phyloP scores from a whole-genome alignment of 23 tunicate genomes.

The Aplidium turbinatum region DNA sequence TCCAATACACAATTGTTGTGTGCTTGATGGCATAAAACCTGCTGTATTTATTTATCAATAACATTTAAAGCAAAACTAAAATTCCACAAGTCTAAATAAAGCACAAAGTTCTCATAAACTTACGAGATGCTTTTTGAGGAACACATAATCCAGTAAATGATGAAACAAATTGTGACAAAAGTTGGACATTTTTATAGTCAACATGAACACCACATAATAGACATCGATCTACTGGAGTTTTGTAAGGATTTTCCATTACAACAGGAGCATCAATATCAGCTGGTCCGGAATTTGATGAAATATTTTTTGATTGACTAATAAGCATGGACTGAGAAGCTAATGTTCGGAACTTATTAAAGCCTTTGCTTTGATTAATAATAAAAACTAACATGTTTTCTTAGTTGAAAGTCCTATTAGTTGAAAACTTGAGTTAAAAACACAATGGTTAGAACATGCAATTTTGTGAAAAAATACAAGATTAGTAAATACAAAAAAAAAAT shows the following conservation, averaged over 20 bases:
- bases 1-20: background rate
- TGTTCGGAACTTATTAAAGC: too few species aligned
- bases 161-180: constrained; percentile 74
- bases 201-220: constrained; percentile 60
- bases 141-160: constrained; percentile 44
- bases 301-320: too few species aligned
- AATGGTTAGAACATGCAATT: too few species aligned
- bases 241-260: constrained; percentile 64
- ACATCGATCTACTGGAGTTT: constrained; percentile 33
- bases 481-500: too few species aligned
- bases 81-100: background rate
- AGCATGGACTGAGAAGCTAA: too few species aligned
- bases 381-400: too few species aligned
- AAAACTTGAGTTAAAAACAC: too few species aligned
- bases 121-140: constrained; percentile 46
- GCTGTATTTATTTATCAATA: background rate
- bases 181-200: constrained; percentile 77
- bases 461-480: too few species aligned
- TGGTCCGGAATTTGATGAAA: background rate
- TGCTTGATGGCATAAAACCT: background rate
- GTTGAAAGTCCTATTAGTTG: too few species aligned
- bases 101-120: background rate
- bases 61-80: background rate
- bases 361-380: too few species aligned
- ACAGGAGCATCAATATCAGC: constrained; percentile 55